phyloP scores from a whole-genome alignment of 2,888 invertebrate genomes.

The Zhengitettix transpicula region DNA sequence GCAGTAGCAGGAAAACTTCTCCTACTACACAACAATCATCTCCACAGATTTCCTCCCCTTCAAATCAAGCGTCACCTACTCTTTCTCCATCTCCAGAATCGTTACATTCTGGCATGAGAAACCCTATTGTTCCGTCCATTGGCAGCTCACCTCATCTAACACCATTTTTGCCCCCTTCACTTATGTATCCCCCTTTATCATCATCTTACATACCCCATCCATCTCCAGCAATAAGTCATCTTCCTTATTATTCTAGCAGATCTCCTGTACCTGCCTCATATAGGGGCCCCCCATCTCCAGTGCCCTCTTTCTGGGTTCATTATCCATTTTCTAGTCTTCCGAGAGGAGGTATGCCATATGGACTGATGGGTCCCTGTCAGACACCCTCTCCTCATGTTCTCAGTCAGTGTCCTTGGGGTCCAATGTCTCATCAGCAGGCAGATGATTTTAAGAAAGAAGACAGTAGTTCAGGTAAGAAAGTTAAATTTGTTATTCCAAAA shows the following conservation, averaged over 20 bases:
- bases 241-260: conserved; percentile 9
- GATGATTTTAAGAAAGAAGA: conserved; percentile 22
- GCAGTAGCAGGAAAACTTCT: conserved; percentile 8
- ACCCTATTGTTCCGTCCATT: conserved; percentile 14
- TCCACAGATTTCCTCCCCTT: conserved; percentile 1
- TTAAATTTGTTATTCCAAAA: no score
- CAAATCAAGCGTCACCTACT: conserved; percentile 4
- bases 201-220: conserved; percentile 10
- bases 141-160: conserved; percentile 24
- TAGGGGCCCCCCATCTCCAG: conserved; percentile 10
- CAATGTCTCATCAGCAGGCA: conserved; percentile 14
- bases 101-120: conserved; percentile 7
- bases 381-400: conserved; percentile 5
- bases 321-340: conserved; percentile 14
- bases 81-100: conserved; percentile 9
- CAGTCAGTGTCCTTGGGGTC: conserved; percentile 14
- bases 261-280: conserved; percentile 9
- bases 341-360: conserved; percentile 10
- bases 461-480: conserved; percentile 34
- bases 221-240: conserved; percentile 4
- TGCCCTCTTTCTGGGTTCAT: conserved; percentile 13
- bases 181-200: conserved; percentile 7
- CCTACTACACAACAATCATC: conserved; percentile 3
- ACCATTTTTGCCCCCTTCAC: conserved; percentile 12
- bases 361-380: conserved; percentile 11